Base-by-base conservation (phyloP, 2,797 vertebrate genomes). In the Onychomys arenicola region DNA sequence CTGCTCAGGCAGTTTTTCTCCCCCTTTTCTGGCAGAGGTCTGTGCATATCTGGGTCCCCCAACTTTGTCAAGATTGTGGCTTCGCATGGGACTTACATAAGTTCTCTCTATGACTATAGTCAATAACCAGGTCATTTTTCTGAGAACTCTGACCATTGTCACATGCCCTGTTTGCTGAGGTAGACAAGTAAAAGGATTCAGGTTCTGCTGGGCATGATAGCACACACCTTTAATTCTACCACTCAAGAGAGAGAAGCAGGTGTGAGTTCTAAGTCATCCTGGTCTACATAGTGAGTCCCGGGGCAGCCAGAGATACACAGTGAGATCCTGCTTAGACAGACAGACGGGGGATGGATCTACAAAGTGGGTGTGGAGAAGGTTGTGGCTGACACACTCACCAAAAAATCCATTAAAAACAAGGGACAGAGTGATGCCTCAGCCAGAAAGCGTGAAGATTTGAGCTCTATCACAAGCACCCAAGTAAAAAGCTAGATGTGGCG, bases 21-120 rank as follows among this genome's bases (percentile, higher is more conserved):
- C 43, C 82, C 55, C n/a, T 11, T 49, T 88, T 80, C 83, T 27
- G 25, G 6, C 37, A 25, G 65, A 40, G 52, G n/a, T 25, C n/a
- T 75, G 63, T 81, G 34, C 23, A 52, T 55, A 10, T 5, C 16
- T 3, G 81, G 32, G 21, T 34, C 29, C 25, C 32, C 40, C 34
- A 4, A 59, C 61, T 94, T 27, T 49, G 40, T 40, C 32, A 76
- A 90, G 67, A 63, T 0, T 25, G n/a, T 2, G 2, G n/a, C 59
- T 83, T 89, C 32, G 0, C 0, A 1, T 27, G 16, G 49, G 12
- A 67, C 52, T 55, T 6, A 37, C 0, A 14, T 23, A 55, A 34
- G 34, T 25, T n/a, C 75, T 78, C 16, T 80, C 69, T 43, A 21
- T 43, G 49, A 55, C 63, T 59, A 27, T 10, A 34, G 40, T 32